These are phyloP conservation scores for Pentamera pediparva DNA, from an alignment of 53 echinoderm and acorn worm genomes.

Conservation along the genomic window DNA sequence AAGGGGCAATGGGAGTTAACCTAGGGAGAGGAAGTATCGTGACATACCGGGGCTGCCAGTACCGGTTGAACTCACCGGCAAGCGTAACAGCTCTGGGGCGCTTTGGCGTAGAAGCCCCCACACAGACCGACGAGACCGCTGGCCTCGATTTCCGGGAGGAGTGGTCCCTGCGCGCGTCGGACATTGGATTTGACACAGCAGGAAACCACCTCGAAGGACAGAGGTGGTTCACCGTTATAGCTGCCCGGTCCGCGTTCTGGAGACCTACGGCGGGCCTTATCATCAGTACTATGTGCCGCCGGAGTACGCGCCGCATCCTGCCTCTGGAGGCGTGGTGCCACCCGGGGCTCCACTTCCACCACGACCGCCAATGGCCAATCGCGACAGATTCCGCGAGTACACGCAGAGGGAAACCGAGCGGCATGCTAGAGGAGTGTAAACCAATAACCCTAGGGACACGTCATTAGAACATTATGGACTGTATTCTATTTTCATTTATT, in stretches of 20 bases:
- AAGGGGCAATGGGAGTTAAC: too few relatives aligned
- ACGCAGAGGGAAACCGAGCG: not conserved
- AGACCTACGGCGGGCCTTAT: not conserved
- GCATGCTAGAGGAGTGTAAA: not conserved
- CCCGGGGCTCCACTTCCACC: not conserved
- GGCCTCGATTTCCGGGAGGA: not conserved
- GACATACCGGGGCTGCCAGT: too few relatives aligned
- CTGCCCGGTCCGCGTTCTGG: not conserved
- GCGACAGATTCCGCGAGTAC: not conserved
- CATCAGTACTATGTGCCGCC: not conserved
- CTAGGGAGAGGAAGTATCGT: too few relatives aligned
- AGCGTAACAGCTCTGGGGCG: too few relatives aligned
- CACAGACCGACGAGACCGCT: not conserved
- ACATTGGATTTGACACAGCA: not conserved
- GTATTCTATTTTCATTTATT: too few relatives aligned
- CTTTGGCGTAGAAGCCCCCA: too few relatives aligned
- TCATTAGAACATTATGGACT: too few relatives aligned
- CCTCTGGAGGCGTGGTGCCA: not conserved
- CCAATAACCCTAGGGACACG: too few relatives aligned
- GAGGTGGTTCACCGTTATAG: not conserved
- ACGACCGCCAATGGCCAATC: not conserved
- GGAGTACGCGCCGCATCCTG: not conserved
- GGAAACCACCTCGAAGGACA: not conserved
- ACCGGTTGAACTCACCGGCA: too few relatives aligned
- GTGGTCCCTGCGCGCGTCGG: not conserved